Conservation (phyloP, 2,113 vertebrate species). For the Bubo scandiacus region DNA sequence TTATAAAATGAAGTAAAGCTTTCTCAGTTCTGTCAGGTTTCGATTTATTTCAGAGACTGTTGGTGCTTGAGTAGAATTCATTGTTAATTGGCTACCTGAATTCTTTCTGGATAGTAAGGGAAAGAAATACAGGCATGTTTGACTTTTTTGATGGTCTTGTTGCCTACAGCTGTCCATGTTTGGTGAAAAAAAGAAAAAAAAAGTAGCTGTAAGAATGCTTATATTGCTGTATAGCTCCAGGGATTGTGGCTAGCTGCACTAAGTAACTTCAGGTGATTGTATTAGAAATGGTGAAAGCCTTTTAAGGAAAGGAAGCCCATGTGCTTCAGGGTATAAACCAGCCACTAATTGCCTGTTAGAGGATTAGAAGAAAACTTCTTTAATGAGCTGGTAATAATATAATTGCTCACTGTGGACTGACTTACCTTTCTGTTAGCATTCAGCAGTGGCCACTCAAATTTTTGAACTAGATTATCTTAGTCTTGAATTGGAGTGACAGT, state of each 20-base stretch:
- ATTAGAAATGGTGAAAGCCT: background rate
- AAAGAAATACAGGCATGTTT: background rate
- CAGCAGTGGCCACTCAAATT: background rate
- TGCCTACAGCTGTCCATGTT: background rate
- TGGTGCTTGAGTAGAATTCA: background rate
- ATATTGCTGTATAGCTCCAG: background rate
- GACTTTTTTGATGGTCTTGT: background rate
- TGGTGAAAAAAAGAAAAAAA: background rate
- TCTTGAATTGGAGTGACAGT: background rate
- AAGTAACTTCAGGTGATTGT: background rate
- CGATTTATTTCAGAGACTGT: background rate
- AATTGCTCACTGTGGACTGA: background rate
- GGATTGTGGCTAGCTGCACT: background rate
- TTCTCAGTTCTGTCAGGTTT: background rate
- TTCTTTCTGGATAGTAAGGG: background rate
- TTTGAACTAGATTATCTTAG: background rate
- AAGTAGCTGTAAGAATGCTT: background rate
- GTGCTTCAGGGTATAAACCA: background rate
- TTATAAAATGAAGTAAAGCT: background rate
- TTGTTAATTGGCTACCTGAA: background rate
- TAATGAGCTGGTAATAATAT: conserved; percentile 3
- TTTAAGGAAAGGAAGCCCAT: background rate
- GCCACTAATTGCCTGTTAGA: background rate
- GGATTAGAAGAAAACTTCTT: background rate
- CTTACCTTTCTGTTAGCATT: background rate